Base-by-base conservation (phyloP, 2,113 vertebrate genomes). In the Stomatorhinus ivindoensis region DNA sequence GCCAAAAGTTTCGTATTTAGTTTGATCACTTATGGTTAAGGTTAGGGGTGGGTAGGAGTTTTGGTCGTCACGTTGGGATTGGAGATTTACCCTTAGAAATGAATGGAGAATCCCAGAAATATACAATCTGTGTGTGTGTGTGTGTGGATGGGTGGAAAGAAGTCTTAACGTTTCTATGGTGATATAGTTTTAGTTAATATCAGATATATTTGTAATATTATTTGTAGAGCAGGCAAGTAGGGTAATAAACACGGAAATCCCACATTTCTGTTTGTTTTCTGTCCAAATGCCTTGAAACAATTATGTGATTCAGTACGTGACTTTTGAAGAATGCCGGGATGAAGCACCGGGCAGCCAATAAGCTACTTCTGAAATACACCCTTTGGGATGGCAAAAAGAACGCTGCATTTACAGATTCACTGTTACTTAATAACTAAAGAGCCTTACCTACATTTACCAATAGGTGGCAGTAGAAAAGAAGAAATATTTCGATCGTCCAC, bases 401-500 rank as follows among this genome's bases (percentile, higher is more conserved):
- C 19, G 35, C 35, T 39, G 73, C 35, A 42, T 13, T 80, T 80
- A 80, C 4, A 19, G 73, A 42, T 19, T 80, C 7, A 80, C 35
- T 42, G 35, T 69, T 69, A 19, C n/a, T 42, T 80, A 80, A 76
- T 35, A 76, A 80, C 31, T 42, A 8, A 80, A 17, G 13, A 80
- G 31, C 19, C 19, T 13, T 76, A 42, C 31, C 47, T 48, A 35
- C 19, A 21, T 48, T 69, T 3, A 44, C 92, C 94, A 93, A 88
- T 89, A 94, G 94, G 76, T 92, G 92, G 91, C 93, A 91, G 89
- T 91, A 90, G 4, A 50, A 85, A 85, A 31, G 51, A 87, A 90
- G 85, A 87, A 46, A 61, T 61, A 65, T 44, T 53, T 19, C 27
- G 5, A 53, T 35, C 5, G 0, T 53, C 5, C 10, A 51, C 8